Evolutionary conservation across 1,140 invertebrate species (phyloP).

Genomic region (Brachystomella parvula): DNA sequence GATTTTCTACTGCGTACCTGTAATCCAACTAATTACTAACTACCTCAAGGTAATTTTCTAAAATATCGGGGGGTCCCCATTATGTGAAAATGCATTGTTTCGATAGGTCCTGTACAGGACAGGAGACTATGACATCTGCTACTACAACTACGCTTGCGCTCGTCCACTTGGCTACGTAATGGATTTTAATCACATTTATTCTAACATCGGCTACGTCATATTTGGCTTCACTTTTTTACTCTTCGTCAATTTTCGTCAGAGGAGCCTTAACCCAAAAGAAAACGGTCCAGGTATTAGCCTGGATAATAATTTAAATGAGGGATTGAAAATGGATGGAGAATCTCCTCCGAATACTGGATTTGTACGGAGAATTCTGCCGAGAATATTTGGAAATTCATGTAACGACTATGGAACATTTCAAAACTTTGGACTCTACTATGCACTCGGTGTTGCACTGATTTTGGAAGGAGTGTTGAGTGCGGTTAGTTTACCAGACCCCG

Average conservation of each 20-base stretch:
- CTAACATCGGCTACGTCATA: conserved; percentile 79
- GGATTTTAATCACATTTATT: conserved; percentile 83
- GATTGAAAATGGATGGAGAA: not conserved
- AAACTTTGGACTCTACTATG: conserved; percentile 36
- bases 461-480: conserved; percentile 26
- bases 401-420: conserved; percentile 30
- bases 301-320: not conserved
- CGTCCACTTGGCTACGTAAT: conserved; percentile 64
- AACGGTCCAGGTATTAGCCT: not conserved
- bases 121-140: conserved; percentile 82
- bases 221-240: conserved; percentile 62
- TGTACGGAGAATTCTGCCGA: conserved; percentile 7
- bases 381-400: not conserved
- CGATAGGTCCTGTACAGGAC: conserved; percentile 65
- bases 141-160: conserved; percentile 85
- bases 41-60: conserved; percentile 28
- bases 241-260: conserved; percentile 39
- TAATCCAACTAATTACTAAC: conserved; percentile 34
- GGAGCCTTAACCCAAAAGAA: not conserved
- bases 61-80: too few species aligned
- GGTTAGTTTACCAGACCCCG: too few species aligned
- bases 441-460: conserved; percentile 23
- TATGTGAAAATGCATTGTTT: not conserved
- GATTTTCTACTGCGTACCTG: conserved; percentile 34
- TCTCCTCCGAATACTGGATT: not conserved